Evolutionary conservation across 2,797 vertebrate species (phyloP), one percentile per base, ranked within the genome.

Genomic region (Falco rusticolus): DNA sequence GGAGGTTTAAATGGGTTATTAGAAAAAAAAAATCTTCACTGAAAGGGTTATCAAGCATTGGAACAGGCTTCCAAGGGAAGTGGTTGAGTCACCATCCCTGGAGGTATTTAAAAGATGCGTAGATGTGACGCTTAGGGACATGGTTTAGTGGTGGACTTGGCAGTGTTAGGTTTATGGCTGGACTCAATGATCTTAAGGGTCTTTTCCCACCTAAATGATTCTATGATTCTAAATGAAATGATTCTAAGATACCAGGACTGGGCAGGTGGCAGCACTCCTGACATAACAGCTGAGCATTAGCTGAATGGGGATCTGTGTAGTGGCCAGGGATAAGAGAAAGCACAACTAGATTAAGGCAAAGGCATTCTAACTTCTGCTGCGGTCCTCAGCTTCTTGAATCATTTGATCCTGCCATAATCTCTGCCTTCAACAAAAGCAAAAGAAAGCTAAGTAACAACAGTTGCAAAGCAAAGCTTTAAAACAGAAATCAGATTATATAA

Each of bases 231-330:
- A 37, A 37, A 37, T 37, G 37, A 37, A 37, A 37, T 37, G 37
- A 37, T 37, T 37, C 37, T 37, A 37, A 37, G 37, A 37, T 37
- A 37, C 92, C 86, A 87, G n/a, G 71, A 24, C 8, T 79, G 71
- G 89, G 92, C 92, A 95, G 87, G 65, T 94, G 93, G 80, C 61
- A 90, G n/a, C 10, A 33, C 72, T 94, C 60, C 34, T 83, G 66
- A 85, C 78, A 71, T 13, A 0, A 94, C 94, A 96, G 94, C 94
- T 96, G 94, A 95, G 68, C 57, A 85, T 96, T 90, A 96, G 78
- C 92, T 95, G 71, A 83, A 24, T 95, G 8, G 5, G 16, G 41
- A 60, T 77, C 56, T 84, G 39, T 57, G 33, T 26, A 89, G 85
- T 31, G 50, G 48, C 9, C 75, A 87, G 61, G 47, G 75, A 83